Percentiles rank a stretch among this genome's conserved stretches.
Evolutionary conservation across 2,888 invertebrate genomes (phyloP).

Genomic region (Bombylius major): DNA sequence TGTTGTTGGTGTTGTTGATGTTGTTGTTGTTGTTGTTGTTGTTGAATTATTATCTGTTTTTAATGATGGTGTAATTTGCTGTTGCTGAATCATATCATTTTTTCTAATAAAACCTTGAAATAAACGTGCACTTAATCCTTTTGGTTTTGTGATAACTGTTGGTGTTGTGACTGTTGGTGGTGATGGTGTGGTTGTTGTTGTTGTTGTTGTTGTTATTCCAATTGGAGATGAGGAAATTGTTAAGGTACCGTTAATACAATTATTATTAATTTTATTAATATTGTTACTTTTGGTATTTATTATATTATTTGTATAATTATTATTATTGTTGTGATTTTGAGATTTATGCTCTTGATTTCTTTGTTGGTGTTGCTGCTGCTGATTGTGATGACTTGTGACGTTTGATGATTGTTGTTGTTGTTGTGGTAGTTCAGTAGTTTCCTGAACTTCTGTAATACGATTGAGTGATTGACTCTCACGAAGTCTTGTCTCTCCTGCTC

Average conservation of each 20-base stretch:
- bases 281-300: neutral
- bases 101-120: slow-evolving; percentile 16
- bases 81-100: slow-evolving; percentile 1
- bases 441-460: slow-evolving; percentile 75
- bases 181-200: neutral
- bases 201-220: slow-evolving; percentile 25
- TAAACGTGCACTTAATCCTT: slow-evolving; percentile 17
- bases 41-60: slow-evolving; percentile 15
- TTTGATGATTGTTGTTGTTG: slow-evolving; percentile 17
- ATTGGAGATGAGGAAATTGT: slow-evolving; percentile 19
- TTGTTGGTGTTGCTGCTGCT: neutral
- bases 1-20: slow-evolving; percentile 6
- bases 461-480: slow-evolving; percentile 76
- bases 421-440: slow-evolving; percentile 40
- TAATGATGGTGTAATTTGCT: neutral
- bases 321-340: neutral
- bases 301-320: neutral
- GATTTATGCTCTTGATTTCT: neutral
- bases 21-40: slow-evolving; percentile 14
- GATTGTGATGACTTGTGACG: too few relatives aligned
- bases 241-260: neutral
- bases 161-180: neutral
- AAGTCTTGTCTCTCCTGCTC: slow-evolving; percentile 51
- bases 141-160: slow-evolving; percentile 11
- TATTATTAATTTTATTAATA: neutral